phyloP scores from a whole-genome alignment of 2,888 invertebrate species.

The Chirona hameri region DNA sequence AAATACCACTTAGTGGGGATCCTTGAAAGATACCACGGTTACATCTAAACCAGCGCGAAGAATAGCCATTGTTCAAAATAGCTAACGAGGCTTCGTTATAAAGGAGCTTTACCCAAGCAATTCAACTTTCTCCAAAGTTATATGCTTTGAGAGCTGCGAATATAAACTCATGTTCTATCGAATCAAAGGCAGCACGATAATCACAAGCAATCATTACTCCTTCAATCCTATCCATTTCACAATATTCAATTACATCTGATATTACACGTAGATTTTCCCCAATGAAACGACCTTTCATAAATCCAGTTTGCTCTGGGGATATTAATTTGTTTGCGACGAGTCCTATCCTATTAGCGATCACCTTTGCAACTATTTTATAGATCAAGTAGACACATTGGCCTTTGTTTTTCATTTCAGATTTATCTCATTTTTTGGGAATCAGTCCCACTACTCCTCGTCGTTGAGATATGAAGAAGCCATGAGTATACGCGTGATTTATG shows the following conservation, averaged over 20 bases:
- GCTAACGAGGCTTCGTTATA: background rate
- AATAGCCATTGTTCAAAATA: background rate
- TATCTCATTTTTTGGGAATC: background rate
- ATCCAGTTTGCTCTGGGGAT: background rate
- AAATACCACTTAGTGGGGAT: background rate
- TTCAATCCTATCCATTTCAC: background rate
- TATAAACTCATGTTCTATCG: background rate
- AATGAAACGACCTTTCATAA: background rate
- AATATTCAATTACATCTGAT: background rate
- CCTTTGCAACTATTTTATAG: background rate
- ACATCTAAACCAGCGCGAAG: background rate
- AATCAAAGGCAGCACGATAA: background rate
- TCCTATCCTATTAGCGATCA: background rate
- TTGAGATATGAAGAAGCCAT: background rate
- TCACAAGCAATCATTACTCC: background rate
- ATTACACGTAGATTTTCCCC: background rate
- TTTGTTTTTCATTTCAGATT: background rate
- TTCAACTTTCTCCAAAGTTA: background rate
- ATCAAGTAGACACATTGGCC: background rate
- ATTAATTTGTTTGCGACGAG: background rate
- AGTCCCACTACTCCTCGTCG: background rate
- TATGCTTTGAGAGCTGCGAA: background rate
- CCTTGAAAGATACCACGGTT: background rate
- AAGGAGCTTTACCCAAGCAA: background rate
- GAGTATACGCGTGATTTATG: background rate